A percentile compares a stretch with the other conserved stretches of the same genome.
Evolutionary conservation across 2,113 vertebrate genomes (phyloP).

Genomic region (Piprites chloris): DNA sequence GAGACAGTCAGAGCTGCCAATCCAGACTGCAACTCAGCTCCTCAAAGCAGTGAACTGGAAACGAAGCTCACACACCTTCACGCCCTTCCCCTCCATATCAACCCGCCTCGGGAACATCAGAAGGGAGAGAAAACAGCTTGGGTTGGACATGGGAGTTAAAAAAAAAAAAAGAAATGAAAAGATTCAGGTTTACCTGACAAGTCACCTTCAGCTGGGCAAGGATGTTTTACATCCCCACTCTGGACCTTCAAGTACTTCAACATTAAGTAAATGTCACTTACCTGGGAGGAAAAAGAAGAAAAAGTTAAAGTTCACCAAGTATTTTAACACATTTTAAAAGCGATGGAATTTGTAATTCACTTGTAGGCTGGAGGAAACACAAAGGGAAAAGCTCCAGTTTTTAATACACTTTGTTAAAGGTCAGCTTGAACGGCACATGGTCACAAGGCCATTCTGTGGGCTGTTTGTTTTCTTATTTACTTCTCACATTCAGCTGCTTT

Average conservation of each 20-base stretch:
- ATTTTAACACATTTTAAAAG: background rate
- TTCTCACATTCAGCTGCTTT: background rate
- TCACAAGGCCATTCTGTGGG: background rate
- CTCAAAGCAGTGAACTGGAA: background rate
- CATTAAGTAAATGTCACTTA: conserved; percentile 74
- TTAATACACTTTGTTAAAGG: conserved; percentile 48
- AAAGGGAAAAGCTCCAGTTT: conserved; percentile 15
- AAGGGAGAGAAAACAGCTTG: background rate
- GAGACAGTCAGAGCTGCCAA: background rate
- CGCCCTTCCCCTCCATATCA: background rate
- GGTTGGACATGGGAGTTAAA: background rate
- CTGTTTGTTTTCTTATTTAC: background rate
- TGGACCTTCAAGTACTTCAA: conserved; percentile 45
- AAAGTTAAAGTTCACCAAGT: conserved; percentile 32
- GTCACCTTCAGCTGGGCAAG: background rate
- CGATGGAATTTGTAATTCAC: conserved; percentile 10
- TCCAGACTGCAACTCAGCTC: background rate
- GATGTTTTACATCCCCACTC: conserved; percentile 19
- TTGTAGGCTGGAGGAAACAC: background rate
- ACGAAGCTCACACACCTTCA: background rate
- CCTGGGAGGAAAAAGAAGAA: conserved; percentile 51
- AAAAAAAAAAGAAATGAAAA: background rate
- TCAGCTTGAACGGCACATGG: conserved; percentile 12
- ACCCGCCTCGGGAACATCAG: background rate
- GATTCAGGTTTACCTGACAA: conserved; percentile 33